Conservation (phyloP, 2,797 vertebrate genomes). For the Eulemur albifrons region DNA sequence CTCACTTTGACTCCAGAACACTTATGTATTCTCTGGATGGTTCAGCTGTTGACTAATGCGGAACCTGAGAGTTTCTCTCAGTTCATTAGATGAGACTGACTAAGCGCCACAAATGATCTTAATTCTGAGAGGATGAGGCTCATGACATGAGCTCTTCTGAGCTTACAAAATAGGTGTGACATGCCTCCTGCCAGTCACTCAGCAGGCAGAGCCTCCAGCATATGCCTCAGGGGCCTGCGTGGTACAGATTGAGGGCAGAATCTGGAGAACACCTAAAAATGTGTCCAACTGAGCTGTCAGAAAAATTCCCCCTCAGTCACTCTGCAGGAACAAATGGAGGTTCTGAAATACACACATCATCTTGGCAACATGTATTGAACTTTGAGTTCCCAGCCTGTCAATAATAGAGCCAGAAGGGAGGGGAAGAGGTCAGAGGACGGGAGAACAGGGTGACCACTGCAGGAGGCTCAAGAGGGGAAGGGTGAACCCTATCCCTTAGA, state of each 20-base stretch:
- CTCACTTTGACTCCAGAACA: slow-evolving; percentile 43
- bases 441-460: not conserved
- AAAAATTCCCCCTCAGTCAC: slow-evolving; percentile 8
- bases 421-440: not conserved
- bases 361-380: not conserved
- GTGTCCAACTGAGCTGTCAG: slow-evolving; percentile 58
- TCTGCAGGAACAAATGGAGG: slow-evolving; percentile 44
- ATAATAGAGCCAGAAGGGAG: not conserved
- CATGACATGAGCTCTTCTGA: slow-evolving; percentile 4
- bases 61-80: not conserved
- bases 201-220: slow-evolving; percentile 35
- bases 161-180: slow-evolving; percentile 51
- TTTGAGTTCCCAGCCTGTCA: slow-evolving; percentile 1
- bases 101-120: not conserved
- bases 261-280: slow-evolving; percentile 60
- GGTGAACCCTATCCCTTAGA: not conserved
- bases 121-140: slow-evolving; percentile 28
- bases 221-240: not conserved
- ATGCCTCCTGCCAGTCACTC: slow-evolving; percentile 22
- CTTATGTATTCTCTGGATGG: slow-evolving; percentile 43
- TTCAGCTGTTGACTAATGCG: not conserved
- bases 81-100: not conserved
- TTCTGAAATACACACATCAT: slow-evolving; percentile 25
- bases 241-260: not conserved
- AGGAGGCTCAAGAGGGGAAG: not conserved